Conservation (phyloP, 2,797 vertebrate genomes). For the Loriculus beryllinus region DNA sequence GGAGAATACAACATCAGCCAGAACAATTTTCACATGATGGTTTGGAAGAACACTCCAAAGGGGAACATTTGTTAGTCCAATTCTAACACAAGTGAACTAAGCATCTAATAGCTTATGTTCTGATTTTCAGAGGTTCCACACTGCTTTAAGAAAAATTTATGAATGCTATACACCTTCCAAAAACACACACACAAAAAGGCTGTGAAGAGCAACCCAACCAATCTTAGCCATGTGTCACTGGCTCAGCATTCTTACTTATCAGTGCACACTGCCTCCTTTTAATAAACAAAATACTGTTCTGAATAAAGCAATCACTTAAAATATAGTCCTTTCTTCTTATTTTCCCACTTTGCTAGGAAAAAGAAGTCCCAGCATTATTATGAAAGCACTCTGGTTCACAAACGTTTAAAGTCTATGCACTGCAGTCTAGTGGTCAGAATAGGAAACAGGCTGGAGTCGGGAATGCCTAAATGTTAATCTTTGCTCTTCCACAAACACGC, state of each 20-base stretch:
- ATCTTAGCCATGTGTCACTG: background rate
- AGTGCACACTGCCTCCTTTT: background rate
- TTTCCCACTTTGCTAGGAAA: background rate
- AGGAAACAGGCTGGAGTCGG: background rate
- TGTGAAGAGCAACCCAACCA: background rate
- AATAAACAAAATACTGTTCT: background rate
- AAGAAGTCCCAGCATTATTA: background rate
- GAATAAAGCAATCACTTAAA: background rate
- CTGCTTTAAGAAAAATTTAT: background rate
- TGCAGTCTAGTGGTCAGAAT: conserved; percentile 54
- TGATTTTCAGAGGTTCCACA: background rate
- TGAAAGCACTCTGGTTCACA: background rate
- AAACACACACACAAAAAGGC: background rate
- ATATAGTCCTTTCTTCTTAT: background rate
- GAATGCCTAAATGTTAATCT: background rate
- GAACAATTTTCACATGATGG: background rate
- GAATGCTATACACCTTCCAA: background rate
- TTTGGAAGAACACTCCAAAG: background rate
- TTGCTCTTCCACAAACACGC: background rate
- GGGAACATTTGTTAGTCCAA: background rate
- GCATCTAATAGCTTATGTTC: background rate
- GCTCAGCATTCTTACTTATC: background rate
- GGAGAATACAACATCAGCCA: background rate
- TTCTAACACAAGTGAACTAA: background rate
- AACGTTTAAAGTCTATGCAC: background rate